phyloP scores from a whole-genome alignment of 2,113 vertebrate species.

The Microcebus murinus region DNA sequence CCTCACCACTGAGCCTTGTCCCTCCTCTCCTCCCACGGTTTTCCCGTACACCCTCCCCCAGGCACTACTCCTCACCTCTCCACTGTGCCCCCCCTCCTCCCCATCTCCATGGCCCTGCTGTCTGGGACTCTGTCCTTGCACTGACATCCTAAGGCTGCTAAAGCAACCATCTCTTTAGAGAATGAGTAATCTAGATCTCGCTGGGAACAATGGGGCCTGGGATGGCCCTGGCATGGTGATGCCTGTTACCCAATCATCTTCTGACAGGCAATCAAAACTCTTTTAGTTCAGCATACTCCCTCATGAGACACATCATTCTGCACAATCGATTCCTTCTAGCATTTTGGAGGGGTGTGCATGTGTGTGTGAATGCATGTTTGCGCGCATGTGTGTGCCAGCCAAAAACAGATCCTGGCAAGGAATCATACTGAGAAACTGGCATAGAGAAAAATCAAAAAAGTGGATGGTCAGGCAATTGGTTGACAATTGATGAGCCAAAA shows the following conservation, averaged over 20 bases:
- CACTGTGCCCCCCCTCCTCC: no score
- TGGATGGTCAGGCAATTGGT: no score
- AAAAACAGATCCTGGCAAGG: neutral
- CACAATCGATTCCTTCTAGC: constrained; percentile 68
- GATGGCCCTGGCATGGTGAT: constrained; percentile 47
- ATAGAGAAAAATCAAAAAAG: neutral
- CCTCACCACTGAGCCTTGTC: neutral
- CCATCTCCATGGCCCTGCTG: neutral
- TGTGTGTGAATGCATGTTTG: neutral
- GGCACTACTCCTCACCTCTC: neutral
- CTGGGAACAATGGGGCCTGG: constrained; percentile 60
- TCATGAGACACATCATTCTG: constrained; percentile 57
- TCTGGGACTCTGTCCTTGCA: neutral
- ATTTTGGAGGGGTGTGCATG: constrained; percentile 49
- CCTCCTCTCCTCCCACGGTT: neutral
- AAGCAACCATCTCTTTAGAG: constrained; percentile 47
- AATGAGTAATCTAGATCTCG: constrained; percentile 68
- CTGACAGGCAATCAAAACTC: constrained; percentile 66
- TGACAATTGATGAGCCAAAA: neutral
- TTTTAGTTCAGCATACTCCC: constrained; percentile 73
- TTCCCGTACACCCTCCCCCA: neutral
- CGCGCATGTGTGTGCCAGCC: neutral
- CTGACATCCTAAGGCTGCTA: constrained; percentile 20
- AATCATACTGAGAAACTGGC: neutral
- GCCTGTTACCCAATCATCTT: constrained; percentile 65